These are phyloP conservation scores for Aptenodytes patagonicus DNA, from an alignment of 2,113 vertebrate genomes.

Conservation along the genomic window DNA sequence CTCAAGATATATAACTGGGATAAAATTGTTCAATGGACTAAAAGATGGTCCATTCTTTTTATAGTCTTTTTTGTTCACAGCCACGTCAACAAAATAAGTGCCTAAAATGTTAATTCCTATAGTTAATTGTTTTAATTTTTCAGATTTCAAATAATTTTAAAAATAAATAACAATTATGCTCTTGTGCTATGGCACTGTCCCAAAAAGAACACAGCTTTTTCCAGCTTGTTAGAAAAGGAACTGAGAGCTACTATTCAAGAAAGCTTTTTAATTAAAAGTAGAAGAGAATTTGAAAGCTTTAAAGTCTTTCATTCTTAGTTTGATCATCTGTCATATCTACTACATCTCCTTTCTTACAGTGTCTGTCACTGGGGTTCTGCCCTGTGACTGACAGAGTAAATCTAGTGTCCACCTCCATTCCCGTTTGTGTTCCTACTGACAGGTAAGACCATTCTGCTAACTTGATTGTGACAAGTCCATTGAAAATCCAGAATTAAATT, in stretches of 20 bases:
- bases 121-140: neutral
- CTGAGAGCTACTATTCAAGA: neutral
- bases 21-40: neutral
- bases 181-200: neutral
- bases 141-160: neutral
- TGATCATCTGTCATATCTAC: neutral
- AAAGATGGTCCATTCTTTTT: neutral
- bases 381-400: neutral
- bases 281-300: neutral
- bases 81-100: neutral
- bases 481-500: neutral
- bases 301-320: neutral
- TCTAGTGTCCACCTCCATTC: fast-evolving
- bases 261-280: neutral
- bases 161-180: neutral
- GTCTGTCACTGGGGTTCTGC: neutral
- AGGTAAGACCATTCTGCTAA: neutral
- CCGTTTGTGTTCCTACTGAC: neutral
- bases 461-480: neutral
- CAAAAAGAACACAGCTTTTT: neutral
- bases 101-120: neutral
- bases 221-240: neutral
- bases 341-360: neutral
- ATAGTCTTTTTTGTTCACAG: neutral
- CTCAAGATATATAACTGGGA: neutral